A percentile compares a stretch with the other conserved stretches of the same genome.
Conservation (phyloP, 2,797 vertebrate genomes). For the Morus bassanus region DNA sequence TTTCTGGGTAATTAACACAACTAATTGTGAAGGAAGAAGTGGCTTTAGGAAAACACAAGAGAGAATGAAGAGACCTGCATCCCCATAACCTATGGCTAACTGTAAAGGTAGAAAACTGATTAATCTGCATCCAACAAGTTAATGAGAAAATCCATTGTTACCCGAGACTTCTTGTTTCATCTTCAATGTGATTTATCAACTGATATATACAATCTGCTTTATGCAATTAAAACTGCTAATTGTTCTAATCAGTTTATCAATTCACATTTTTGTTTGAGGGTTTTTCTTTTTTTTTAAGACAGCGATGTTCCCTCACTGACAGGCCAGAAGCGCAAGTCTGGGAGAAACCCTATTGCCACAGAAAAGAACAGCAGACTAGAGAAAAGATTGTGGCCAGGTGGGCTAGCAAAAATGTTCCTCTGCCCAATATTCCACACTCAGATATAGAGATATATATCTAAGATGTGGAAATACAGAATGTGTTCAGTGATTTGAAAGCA, state of each 20-base stretch:
- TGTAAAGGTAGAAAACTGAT: neutral
- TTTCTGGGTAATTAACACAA: constrained; percentile 6
- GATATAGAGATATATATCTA: neutral
- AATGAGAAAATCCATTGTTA: neutral
- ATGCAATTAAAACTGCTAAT: constrained; percentile 35
- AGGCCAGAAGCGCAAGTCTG: neutral
- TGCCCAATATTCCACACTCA: neutral
- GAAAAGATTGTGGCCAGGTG: neutral
- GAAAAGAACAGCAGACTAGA: neutral
- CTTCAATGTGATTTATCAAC: neutral
- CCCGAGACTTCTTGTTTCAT: neutral
- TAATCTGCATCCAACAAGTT: neutral
- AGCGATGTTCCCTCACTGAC: neutral
- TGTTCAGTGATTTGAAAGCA: neutral
- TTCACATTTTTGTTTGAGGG: neutral
- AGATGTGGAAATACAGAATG: neutral
- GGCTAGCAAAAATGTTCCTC: neutral
- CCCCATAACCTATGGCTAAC: neutral
- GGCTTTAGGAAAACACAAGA: neutral
- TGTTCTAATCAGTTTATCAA: neutral
- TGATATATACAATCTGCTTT: neutral
- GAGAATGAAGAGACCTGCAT: neutral
- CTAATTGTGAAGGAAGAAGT: neutral
- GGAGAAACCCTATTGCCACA: neutral
- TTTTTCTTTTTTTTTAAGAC: neutral